These are phyloP conservation scores for Galago senegalensis DNA, from an alignment of 2,797 vertebrate genomes.

Conservation along the genomic window DNA sequence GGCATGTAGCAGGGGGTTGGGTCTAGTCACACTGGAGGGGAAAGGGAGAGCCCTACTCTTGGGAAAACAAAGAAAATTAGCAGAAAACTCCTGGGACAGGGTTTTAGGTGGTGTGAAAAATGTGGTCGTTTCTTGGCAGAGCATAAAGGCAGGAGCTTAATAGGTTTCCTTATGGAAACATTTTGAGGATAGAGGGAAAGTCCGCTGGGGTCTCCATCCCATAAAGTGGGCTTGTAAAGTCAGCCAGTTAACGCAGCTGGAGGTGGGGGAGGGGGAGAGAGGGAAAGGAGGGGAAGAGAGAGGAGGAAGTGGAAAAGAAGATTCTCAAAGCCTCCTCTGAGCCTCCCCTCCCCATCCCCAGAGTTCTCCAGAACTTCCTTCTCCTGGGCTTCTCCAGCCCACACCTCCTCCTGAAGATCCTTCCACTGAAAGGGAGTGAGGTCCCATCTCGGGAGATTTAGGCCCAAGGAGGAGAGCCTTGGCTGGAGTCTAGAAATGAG, in stretches of 20 bases:
- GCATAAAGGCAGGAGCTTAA: constrained; percentile 81
- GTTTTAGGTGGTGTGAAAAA: constrained; percentile 76
- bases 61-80: constrained; percentile 67
- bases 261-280: neutral
- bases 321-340: neutral
- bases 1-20: neutral
- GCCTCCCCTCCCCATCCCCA: neutral
- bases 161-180: constrained; percentile 82
- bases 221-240: constrained; percentile 82
- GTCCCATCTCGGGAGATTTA: neutral
- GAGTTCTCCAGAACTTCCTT: neutral
- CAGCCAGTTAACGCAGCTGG: constrained; percentile 72
- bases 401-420: neutral
- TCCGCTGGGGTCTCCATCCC: constrained; percentile 75
- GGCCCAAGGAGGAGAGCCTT: neutral
- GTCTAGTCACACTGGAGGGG: neutral
- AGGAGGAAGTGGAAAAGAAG: neutral
- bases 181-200: constrained; percentile 78
- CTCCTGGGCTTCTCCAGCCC: neutral
- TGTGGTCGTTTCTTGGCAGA: constrained; percentile 82
- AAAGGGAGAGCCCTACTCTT: neutral
- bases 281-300: too few relatives aligned
- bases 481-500: neutral
- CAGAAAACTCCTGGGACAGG: constrained; percentile 60
- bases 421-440: neutral